Evolutionary conservation across 2,113 vertebrate species (phyloP).

Genomic region (Aepyceros melampus): DNA sequence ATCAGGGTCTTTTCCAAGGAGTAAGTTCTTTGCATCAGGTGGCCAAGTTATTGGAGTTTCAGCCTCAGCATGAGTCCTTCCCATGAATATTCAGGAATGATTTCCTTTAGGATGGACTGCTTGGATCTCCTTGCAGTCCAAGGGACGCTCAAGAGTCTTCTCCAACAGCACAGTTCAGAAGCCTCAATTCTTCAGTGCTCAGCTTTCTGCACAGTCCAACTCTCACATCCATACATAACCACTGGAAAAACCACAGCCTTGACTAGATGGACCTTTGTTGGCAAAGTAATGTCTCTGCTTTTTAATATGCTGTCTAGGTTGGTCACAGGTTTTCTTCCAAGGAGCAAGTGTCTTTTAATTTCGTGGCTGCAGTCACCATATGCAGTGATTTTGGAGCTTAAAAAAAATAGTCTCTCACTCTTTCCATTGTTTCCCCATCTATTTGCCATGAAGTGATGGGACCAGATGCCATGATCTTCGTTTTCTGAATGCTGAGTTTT

Average conservation of each 20-base stretch:
- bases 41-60: background rate
- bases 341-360: background rate
- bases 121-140: background rate
- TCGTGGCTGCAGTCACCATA: background rate
- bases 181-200: accelerated
- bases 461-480: background rate
- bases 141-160: background rate
- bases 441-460: background rate
- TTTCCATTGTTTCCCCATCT: background rate
- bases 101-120: background rate
- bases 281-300: background rate
- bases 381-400: background rate
- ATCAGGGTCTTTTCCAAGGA: background rate
- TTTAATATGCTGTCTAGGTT: background rate
- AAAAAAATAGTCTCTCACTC: background rate
- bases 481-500: background rate
- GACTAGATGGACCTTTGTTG: background rate
- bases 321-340: background rate
- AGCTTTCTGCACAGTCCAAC: background rate
- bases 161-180: background rate
- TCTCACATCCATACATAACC: background rate
- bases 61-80: background rate
- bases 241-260: background rate
- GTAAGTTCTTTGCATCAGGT: background rate
- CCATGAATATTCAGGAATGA: background rate